Base-by-base conservation (phyloP, 1,140 invertebrate genomes). In the Episyrphus balteatus region DNA sequence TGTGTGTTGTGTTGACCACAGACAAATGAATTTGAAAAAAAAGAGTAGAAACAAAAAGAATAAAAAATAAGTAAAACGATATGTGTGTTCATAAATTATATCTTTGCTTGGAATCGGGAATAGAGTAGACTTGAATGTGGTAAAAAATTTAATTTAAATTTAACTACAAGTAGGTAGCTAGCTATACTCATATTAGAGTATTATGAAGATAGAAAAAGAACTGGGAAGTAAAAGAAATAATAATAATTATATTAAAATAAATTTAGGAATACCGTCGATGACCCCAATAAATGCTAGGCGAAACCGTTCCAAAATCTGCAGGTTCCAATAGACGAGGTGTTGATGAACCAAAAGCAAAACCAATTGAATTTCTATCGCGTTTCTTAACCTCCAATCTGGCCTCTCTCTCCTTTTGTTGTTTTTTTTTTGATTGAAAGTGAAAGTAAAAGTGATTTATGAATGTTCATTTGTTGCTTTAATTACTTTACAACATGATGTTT, bases 261-360 rank as follows among this genome's bases (percentile, higher is more conserved):
- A 32, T 17, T 17, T 31, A 15, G 12, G 31, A 38, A 39, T 58
- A 81, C 79, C 78, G 77, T 66, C 86, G 77, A 57, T 84, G 80
- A 44, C 82, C 83, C 86, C 85, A 88, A 72, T 84, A 88, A 46
- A 81, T 79, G 49, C 60, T 66, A 46, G 62, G 61, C 49, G 62
- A 66, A 50, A 67, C 55, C 47, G 56, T 53, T 41, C 80, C 79
- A 48, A 82, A 81, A 66, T 88, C 85, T 34, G 82, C 79, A 21
- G 85, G 85, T 60, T 91, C 88, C 55, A 91, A 70, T 73, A 90
- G 83, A 48, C 88, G 74, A 44, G 88, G 87, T 41, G 87, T 90
- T 46, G 87, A 91, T 58, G 87, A 91, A 36, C 88, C 88, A 71
- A 92, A 92, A 32, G 88, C 88, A 72, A 91, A 92, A 44, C 51